Evolutionary conservation across 2,888 invertebrate genomes (phyloP), one percentile per base, ranked within the genome.

Genomic region (Stenodera caucasica): DNA sequence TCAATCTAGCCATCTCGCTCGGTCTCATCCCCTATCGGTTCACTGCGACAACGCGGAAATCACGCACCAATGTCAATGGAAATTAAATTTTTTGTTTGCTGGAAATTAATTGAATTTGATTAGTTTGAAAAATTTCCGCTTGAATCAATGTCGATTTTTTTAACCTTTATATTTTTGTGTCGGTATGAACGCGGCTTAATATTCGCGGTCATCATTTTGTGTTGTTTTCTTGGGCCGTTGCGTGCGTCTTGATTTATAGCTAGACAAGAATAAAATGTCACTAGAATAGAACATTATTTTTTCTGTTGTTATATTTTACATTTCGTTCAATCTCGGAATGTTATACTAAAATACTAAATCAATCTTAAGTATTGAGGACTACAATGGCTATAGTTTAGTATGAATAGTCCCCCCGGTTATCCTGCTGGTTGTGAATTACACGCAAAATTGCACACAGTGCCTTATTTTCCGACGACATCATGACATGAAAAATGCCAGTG

Each of bases 391-490:
- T 37, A 49, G 52, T 40, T 23, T 15, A n/a, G n/a, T n/a, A 53
- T 55, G 59, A 59, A 60, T 52, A 52, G 68, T 63, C 64, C 66
- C 72, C 67, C 63, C 63, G 69, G 65, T 66, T 65, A 60, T 66
- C 66, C 66, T 59, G 68, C 71, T 69, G 70, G 67, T 71, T 66
- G 71, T 72, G 74, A 77, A 78, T 78, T 78, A 77, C 75, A 78
- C 76, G 77, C 76, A 74, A 74, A 75, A 77, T 77, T 77, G 77
- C 75, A 72, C 78, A 74, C 72, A 71, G 61, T 69, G 69, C 68
- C 72, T 73, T 75, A 75, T 75, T 76, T 75, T 73, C 68, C 60
- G 72, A 68, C 66, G 73, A 69, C 73, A 74, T 75, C 67, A 74
- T 72, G 72, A 68, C 68, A 65, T 70, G 72, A 71, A 73, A 72